Base-by-base conservation (phyloP, 2,797 vertebrate species). In the Poecile montanus region DNA sequence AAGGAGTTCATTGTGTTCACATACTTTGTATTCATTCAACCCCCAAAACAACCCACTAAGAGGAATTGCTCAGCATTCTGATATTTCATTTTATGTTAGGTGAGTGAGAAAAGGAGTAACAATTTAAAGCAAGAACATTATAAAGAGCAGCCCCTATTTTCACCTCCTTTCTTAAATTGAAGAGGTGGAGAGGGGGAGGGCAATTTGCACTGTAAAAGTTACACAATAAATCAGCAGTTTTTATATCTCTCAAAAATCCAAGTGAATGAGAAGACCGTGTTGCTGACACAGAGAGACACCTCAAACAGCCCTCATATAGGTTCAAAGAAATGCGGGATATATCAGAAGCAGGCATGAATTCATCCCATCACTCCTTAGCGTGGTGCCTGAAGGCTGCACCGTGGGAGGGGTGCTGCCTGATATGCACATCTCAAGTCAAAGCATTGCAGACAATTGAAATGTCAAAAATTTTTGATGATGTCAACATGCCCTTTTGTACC, bases 331-430 rank as follows among this genome's bases (percentile, higher is more conserved):
- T 17, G 25, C 14, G 7, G 16, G n/a, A 20, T 51, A 4, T 50
- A 17, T 61, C 44, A 72, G 50, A 15, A 83, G 17, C 16, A 72
- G 40, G 14, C 17, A 26, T 14, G 5, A 68, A 51, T 67, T 68
- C 34, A 44, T 32, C 30, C 13, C 13, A 58, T 58, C 32, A 27
- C 32, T 12, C 26, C 17, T 7, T 42, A 26, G 9, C 1, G 0
- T 12, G 44, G 17, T 4, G 1, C 30, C 30, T 48, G 3, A 20
- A 65, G 29, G 7, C 40, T 40, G 23, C 2, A 1, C 15, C 11
- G 6, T 1, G 1, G 20, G 16, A 60, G 42, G 29, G 29, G 21
- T 45, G 42, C 13, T 82, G 21, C 21, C 32, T 50, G 47, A 36
- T 20, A 51, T 5, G 11, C 25, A 68, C 32, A 67, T 2, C 19